These are phyloP conservation scores for Phortica okadai DNA, from an alignment of 2,888 invertebrate species.

Conservation along the genomic window DNA sequence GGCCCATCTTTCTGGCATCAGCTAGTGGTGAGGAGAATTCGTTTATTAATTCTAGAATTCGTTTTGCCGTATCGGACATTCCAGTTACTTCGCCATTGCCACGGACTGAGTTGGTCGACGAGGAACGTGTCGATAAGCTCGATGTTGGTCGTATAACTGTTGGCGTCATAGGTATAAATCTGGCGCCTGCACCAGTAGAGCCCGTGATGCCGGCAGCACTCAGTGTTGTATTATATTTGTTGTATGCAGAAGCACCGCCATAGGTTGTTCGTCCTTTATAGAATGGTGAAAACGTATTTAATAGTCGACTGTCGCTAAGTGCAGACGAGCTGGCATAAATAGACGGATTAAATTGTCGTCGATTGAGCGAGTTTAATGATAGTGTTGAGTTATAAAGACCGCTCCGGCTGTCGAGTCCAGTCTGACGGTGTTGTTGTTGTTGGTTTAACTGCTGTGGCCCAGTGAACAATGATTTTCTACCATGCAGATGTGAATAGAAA, in stretches of 20 bases:
- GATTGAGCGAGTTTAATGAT: slow-evolving; percentile 72
- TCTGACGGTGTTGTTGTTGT: slow-evolving; percentile 1
- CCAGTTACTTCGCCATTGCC: slow-evolving; percentile 36
- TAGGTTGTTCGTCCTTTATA: slow-evolving; percentile 86
- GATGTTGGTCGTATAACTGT: slow-evolving; percentile 70
- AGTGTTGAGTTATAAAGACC: slow-evolving; percentile 73
- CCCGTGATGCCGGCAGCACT: slow-evolving; percentile 25
- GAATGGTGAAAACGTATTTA: slow-evolving; percentile 81
- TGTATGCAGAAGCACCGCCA: slow-evolving; percentile 84
- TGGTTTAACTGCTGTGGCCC: slow-evolving; percentile 37
- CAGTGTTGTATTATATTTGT: slow-evolving; percentile 66
- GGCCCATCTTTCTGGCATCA: slow-evolving; percentile 87
- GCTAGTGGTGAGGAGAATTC: slow-evolving; percentile 87
- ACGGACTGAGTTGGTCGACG: slow-evolving; percentile 58
- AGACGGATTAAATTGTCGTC: slow-evolving; percentile 73
- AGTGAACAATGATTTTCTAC: slow-evolving; percentile 74
- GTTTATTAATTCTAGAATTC: slow-evolving; percentile 88
- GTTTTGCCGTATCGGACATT: slow-evolving; percentile 81
- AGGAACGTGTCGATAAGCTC: slow-evolving; percentile 65
- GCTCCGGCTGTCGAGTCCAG: slow-evolving; percentile 49
- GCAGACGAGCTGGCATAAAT: slow-evolving; percentile 76
- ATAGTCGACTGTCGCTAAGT: slow-evolving; percentile 74
- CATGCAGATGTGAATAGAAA: slow-evolving; percentile 74
- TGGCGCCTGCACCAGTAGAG: slow-evolving; percentile 48
- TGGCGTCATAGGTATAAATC: slow-evolving; percentile 60